Percentiles rank a stretch among this genome's conserved stretches.
These are phyloP conservation scores for Catostylus mosaicus DNA, from an alignment of 30 jellyfish, hydroid and myxozoan genomes.

Conservation along the genomic window DNA sequence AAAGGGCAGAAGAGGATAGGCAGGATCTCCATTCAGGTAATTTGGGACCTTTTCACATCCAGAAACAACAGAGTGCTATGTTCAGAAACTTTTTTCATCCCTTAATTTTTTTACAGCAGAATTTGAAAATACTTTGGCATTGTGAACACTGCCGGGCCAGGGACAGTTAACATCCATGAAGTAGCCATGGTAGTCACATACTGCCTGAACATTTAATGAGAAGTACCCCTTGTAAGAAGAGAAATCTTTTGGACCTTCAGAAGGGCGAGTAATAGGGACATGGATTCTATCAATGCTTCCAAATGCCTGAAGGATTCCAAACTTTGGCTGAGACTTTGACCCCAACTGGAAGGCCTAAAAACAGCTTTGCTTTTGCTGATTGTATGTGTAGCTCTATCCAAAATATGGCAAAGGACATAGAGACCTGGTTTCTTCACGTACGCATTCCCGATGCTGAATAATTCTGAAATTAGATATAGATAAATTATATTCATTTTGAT, in stretches of 20 bases:
- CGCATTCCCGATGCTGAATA: no score
- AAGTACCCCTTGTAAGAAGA: conserved; percentile 46
- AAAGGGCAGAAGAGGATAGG: conserved; percentile 68
- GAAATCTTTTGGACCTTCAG: conserved; percentile 46
- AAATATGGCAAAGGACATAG: no score
- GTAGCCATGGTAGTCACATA: conserved; percentile 57
- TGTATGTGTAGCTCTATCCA: no score
- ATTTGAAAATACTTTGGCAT: conserved; percentile 39
- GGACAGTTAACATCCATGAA: conserved; percentile 59
- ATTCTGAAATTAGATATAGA: no score
- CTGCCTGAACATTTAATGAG: conserved; percentile 51
- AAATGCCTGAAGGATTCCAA: conserved; percentile 61
- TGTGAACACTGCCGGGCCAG: conserved; percentile 67
- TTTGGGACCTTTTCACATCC: conserved; percentile 63
- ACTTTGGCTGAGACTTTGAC: no score
- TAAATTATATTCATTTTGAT: no score
- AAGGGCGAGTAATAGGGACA: conserved; percentile 51
- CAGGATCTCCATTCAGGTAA: conserved; percentile 68
- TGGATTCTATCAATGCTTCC: conserved; percentile 73
- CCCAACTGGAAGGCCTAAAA: no score
- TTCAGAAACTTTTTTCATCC: conserved; percentile 28
- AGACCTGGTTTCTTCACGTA: no score
- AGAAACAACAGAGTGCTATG: conserved; percentile 22
- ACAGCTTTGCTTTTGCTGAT: no score
- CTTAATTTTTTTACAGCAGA: conserved; percentile 49